Evolutionary conservation across 2,888 invertebrate species (phyloP).

Genomic region (Nebria brevicollis): DNA sequence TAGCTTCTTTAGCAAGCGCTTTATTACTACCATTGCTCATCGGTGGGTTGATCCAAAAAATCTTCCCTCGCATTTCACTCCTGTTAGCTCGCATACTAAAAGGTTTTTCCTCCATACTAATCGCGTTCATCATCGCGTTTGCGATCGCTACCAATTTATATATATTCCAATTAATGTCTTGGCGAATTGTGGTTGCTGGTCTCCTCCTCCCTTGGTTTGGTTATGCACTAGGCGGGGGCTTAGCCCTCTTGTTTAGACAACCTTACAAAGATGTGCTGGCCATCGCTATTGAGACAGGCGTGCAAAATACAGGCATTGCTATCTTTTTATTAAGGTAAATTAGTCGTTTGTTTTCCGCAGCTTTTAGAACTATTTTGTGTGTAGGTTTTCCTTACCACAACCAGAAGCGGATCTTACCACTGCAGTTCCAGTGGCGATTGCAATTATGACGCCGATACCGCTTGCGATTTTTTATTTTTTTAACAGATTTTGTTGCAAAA

Average conservation of each 20-base stretch:
- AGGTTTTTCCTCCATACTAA: conserved; percentile 81
- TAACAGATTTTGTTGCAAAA: not conserved
- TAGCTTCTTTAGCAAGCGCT: conserved; percentile 78
- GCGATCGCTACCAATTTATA: conserved; percentile 91
- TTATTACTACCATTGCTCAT: conserved; percentile 81
- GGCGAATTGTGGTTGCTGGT: conserved; percentile 85
- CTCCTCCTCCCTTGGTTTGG: conserved; percentile 86
- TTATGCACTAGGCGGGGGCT: conserved; percentile 74
- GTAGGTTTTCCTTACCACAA: conserved; percentile 76
- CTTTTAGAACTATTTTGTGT: not conserved
- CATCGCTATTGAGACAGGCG: conserved; percentile 91
- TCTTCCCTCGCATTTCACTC: conserved; percentile 73
- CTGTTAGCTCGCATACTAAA: conserved; percentile 84
- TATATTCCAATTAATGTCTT: conserved; percentile 87
- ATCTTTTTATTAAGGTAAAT: conserved; percentile 79
- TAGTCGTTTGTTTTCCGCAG: not conserved
- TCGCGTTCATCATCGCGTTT: conserved; percentile 86
- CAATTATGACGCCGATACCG: conserved; percentile 94
- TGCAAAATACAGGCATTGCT: conserved; percentile 93
- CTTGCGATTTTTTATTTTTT: conserved; percentile 58
- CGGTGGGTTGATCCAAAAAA: conserved; percentile 74
- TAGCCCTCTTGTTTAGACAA: conserved; percentile 72
- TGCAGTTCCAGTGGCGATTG: conserved; percentile 91
- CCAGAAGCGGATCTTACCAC: conserved; percentile 91
- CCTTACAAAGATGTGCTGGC: conserved; percentile 78